A percentile compares a stretch with the other conserved stretches of the same genome.
Evolutionary conservation across 2,888 invertebrate genomes (phyloP).

Genomic region (Punctoribates punctum): DNA sequence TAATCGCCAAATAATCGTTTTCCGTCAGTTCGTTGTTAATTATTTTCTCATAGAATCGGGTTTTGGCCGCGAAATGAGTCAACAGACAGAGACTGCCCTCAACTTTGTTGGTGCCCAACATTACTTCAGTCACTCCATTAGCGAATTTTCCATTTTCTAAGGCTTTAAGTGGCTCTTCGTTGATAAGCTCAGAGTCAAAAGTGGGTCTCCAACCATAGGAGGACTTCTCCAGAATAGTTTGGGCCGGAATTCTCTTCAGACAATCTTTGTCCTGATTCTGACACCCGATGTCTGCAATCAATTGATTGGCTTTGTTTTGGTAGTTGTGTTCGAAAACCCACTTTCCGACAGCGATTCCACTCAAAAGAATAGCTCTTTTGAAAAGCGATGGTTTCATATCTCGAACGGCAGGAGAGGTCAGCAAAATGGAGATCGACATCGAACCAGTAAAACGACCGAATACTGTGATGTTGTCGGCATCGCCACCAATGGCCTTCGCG

Average conservation of each 20-base stretch:
- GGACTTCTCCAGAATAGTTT: constrained; percentile 46
- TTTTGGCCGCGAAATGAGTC: constrained; percentile 46
- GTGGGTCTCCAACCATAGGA: constrained; percentile 50
- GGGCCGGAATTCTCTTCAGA: constrained; percentile 46
- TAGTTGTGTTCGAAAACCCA: constrained; percentile 49
- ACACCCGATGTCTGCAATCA: constrained; percentile 42
- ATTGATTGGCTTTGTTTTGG: constrained; percentile 42
- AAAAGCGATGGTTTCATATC: constrained; percentile 47
- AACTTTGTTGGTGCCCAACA: constrained; percentile 50
- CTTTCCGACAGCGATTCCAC: constrained; percentile 50
- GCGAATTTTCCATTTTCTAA: constrained; percentile 43
- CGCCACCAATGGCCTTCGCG: constrained; percentile 51
- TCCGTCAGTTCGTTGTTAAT: constrained; percentile 43
- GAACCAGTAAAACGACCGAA: constrained; percentile 52
- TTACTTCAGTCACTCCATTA: constrained; percentile 46
- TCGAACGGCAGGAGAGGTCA: constrained; percentile 44
- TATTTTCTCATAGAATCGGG: constrained; percentile 45
- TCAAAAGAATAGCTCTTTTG: constrained; percentile 50
- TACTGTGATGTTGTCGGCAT: constrained; percentile 51
- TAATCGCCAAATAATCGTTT: constrained; percentile 43
- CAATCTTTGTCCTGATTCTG: constrained; percentile 43
- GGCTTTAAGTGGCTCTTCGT: constrained; percentile 47
- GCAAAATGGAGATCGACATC: constrained; percentile 50
- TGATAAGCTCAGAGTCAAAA: constrained; percentile 49
- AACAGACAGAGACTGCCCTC: constrained; percentile 50